phyloP scores from a whole-genome alignment of 2,888 invertebrate genomes.

The Pristionchus exspectatus region DNA sequence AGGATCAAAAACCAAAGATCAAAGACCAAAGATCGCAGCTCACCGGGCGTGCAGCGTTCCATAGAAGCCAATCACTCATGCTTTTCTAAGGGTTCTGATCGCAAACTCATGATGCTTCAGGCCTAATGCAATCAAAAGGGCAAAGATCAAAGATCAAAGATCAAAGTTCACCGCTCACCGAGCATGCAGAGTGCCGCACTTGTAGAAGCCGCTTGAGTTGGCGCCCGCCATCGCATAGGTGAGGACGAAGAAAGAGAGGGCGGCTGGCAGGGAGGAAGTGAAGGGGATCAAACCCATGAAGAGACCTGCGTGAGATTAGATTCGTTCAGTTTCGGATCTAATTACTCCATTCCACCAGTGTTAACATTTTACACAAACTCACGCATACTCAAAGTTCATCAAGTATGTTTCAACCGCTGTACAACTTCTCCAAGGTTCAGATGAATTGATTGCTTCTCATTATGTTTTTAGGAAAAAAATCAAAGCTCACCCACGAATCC shows the following conservation, averaged over 20 bases:
- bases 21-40: background rate
- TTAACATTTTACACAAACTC: no score
- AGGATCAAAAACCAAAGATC: no score
- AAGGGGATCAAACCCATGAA: slow-evolving; percentile 41
- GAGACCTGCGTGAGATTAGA: background rate
- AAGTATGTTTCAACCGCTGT: no score
- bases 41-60: background rate
- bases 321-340: background rate
- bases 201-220: slow-evolving; percentile 73
- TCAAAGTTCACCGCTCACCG: slow-evolving; percentile 55
- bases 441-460: background rate
- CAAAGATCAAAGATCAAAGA: no score
- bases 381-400: no score
- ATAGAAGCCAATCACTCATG: no score
- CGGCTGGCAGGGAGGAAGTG: background rate
- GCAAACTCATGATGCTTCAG: background rate
- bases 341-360: no score
- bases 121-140: background rate
- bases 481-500: slow-evolving; percentile 56
- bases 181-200: slow-evolving; percentile 69
- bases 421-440: background rate
- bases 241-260: background rate
- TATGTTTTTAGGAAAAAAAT: background rate
- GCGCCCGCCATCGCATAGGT: slow-evolving; percentile 57
- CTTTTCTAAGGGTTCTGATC: no score